Evolutionary conservation across 2,888 invertebrate species (phyloP).

Genomic region (Clistopyga incitator): DNA sequence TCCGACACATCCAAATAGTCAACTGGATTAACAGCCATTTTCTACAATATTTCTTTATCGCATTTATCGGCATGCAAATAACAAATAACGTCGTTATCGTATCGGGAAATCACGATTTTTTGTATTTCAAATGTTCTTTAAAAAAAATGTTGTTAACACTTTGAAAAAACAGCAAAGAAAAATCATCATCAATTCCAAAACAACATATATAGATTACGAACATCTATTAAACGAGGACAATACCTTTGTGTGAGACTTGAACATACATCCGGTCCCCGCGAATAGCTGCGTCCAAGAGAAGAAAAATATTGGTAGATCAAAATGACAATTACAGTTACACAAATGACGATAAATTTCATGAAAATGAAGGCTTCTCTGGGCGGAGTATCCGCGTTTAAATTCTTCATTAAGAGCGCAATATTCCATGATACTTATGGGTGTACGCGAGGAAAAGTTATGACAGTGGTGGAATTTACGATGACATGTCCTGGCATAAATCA

Average conservation of each 20-base stretch:
- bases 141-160: too few species aligned
- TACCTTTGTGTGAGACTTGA: slow-evolving; percentile 85
- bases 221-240: slow-evolving; percentile 72
- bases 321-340: slow-evolving; percentile 14
- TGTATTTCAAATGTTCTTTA: too few species aligned
- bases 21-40: slow-evolving; percentile 8
- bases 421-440: neutral
- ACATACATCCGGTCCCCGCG: slow-evolving; percentile 85
- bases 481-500: neutral
- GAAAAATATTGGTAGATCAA: slow-evolving; percentile 33
- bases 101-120: too few species aligned
- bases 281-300: slow-evolving; percentile 84
- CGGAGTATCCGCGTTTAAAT: too few species aligned
- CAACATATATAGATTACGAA: neutral
- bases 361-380: too few species aligned
- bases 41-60: neutral
- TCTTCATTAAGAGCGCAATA: neutral
- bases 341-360: too few species aligned
- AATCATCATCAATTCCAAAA: neutral
- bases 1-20: neutral
- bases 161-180: neutral
- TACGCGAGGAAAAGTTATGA: neutral
- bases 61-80: too few species aligned
- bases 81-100: too few species aligned
- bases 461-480: neutral